phyloP scores from a whole-genome alignment of 1,140 invertebrate genomes.

The Brachionus rubens region DNA sequence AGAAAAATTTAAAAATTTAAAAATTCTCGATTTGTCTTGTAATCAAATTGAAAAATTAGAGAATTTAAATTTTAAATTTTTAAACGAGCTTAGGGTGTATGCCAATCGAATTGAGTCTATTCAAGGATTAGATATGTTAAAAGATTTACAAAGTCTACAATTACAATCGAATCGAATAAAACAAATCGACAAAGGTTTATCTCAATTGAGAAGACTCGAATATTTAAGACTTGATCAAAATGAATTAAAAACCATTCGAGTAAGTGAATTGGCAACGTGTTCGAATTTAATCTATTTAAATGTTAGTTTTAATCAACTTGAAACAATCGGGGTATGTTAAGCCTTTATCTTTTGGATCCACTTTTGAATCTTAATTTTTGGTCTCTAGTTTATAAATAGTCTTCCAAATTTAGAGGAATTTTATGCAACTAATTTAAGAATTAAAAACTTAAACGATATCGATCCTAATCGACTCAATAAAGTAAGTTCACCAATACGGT shows the following conservation, averaged over 20 bases:
- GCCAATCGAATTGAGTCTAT: conserved; percentile 54
- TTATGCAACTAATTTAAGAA: conserved; percentile 52
- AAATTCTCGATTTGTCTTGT: conserved; percentile 55
- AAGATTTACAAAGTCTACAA: conserved; percentile 53
- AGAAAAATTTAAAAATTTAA: conserved; percentile 52
- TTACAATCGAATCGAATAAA: conserved; percentile 56
- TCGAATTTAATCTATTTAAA: conserved; percentile 54
- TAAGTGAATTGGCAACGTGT: conserved; percentile 53
- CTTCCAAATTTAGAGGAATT: conserved; percentile 58
- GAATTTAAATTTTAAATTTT: conserved; percentile 52
- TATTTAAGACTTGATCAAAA: conserved; percentile 55
- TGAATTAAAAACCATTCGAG: conserved; percentile 52
- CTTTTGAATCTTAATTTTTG: conserved; percentile 12
- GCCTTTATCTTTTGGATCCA: neutral
- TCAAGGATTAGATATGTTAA: conserved; percentile 53
- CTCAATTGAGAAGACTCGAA: conserved; percentile 52
- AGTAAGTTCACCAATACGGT: neutral
- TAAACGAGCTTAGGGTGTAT: conserved; percentile 56
- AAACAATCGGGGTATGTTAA: conserved; percentile 31
- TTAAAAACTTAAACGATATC: conserved; percentile 52
- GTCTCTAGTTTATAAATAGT: conserved; percentile 54
- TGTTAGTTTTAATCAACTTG: conserved; percentile 55
- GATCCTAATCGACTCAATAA: conserved; percentile 13
- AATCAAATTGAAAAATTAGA: conserved; percentile 53
- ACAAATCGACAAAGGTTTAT: conserved; percentile 52